These are phyloP conservation scores for Poecilia gillii DNA, from an alignment of 2,797 vertebrate species.

Conservation along the genomic window DNA sequence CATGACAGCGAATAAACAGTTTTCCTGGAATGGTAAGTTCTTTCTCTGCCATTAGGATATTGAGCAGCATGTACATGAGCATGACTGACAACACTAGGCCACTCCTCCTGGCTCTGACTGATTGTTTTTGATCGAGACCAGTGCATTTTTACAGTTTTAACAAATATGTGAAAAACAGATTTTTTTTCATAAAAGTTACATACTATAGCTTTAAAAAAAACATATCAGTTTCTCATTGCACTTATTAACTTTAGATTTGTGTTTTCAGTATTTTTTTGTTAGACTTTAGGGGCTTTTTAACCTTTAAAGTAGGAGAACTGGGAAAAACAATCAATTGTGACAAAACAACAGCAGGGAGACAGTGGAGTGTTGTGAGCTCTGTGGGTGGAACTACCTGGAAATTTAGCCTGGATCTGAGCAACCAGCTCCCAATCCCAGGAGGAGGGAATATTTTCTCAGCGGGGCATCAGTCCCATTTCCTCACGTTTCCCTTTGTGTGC, in stretches of 20 bases:
- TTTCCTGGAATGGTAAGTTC: no score
- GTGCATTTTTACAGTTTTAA: no score
- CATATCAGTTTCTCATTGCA: conserved; percentile 3
- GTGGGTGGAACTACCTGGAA: conserved; percentile 55
- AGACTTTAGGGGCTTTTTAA: conserved; percentile 29
- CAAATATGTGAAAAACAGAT: no score
- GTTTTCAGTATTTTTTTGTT: conserved; percentile 33
- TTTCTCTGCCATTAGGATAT: no score
- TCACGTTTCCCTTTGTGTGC: conserved; percentile 58
- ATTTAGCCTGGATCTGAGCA: conserved; percentile 52
- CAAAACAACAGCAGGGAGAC: conserved; percentile 52
- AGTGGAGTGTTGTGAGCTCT: conserved; percentile 23
- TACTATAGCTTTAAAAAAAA: neutral
- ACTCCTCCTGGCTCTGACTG: no score
- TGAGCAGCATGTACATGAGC: no score
- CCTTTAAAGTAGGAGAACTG: conserved; percentile 43
- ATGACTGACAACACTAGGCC: no score
- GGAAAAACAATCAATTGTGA: conserved; percentile 71
- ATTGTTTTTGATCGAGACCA: no score
- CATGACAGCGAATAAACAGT: no score
- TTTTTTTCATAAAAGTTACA: no score
- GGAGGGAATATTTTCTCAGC: conserved; percentile 63
- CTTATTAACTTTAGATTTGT: conserved; percentile 23
- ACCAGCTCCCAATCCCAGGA: conserved; percentile 32
- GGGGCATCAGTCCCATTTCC: conserved; percentile 75